Base-by-base conservation (phyloP, 2,113 vertebrate species). In the Semnornis frantzii region DNA sequence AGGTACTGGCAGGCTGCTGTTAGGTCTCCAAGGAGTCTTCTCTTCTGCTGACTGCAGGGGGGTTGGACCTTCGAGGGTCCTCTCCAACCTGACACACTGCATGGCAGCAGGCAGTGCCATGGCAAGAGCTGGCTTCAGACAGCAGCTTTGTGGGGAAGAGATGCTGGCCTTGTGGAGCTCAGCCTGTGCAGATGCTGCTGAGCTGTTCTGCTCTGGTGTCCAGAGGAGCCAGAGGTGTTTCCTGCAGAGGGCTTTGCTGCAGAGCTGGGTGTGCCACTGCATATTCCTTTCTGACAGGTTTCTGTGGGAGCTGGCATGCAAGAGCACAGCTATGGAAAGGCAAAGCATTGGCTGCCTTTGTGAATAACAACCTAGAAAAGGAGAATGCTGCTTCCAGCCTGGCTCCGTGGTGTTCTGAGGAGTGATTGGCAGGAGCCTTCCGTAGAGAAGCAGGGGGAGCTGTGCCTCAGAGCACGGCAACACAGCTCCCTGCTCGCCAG, bases 391-490 rank as follows among this genome's bases (percentile, higher is more conserved):
- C 25, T 62, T 54, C 19, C 33, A 2, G 21, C 15, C 42, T 25
- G 82, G 42, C 75, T 63, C 59, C 23, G n/a, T 7, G 78, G 37
- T 42, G 3, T 65, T 70, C n/a, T n/a, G 75, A 68, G 90, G 63
- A 64, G 71, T 33, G 78, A 60, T 69, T 78, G 74, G 74, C 72
- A 15, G 1, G 63, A 92, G 86, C 12, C 37, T 71, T 65, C 18
- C 2, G 0, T 16, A 2, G 78, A 7, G 69, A 3, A 59, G 63
- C 65, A 2, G 34, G 2, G 34, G 8, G 4, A 2, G 65, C 6
- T 52, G 46, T 72, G 81, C 76, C 52, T 59, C 28, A 0, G 55
- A 42, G 21, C 0, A 54, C 20, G 6, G 66, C 9, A 15, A 1
- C 58, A 3, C 21, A 2, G 1, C 17, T 77, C 17, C 58, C 58